Base-by-base conservation (phyloP, 2,888 invertebrate genomes). In the Polydesmus complanatus region DNA sequence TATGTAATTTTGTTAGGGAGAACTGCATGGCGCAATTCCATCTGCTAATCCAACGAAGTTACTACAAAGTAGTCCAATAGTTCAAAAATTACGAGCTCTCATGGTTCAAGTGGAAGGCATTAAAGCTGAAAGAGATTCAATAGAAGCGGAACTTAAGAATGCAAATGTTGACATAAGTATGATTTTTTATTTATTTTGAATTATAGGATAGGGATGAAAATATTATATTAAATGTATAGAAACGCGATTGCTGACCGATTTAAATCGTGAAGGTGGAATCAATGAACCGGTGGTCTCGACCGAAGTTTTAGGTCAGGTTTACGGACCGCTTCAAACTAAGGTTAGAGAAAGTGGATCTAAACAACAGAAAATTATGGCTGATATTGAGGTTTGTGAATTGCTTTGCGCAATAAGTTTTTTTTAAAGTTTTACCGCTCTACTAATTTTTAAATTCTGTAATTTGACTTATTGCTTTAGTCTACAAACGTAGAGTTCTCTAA, bases 71-170 rank as follows among this genome's bases (percentile, higher is more conserved):
- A 71, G 81, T 60, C 78, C 80, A 21, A 81, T 83, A 58, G 85
- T 84, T 1, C 73, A 77, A 56, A 78, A 80, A 63, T 79, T 97
- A 64, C 81, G 85, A 64, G 75, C 76, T 56, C 79, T 95, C 61
- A 88, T 94, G 89, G 83, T 85, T 69, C 68, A 83, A 79, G 88
- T 93, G 60, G 91, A 91, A 70, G 80, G 82, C 48, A 78, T 93
- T 54, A 92, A 91, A 77, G 85, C 85, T 2, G 92, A 93, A 76
- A 82, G 96, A 54, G 94, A 94, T 74, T 83, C 82, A 3, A 82
- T 94, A 66, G 95, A 96, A 78, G 83, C 83, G 1, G 89, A 92
- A 74, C 77, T 95, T 48, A 89, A 89, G 70, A 83, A 83, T 52
- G 79, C 84, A 2, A 83, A 84, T 11, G 81, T 83, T 57, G 88